Percentiles rank a stretch among this genome's conserved stretches.
These are phyloP conservation scores for Shinisaurus crocodilurus DNA, from an alignment of 2,113 vertebrate species.

Conservation along the genomic window DNA sequence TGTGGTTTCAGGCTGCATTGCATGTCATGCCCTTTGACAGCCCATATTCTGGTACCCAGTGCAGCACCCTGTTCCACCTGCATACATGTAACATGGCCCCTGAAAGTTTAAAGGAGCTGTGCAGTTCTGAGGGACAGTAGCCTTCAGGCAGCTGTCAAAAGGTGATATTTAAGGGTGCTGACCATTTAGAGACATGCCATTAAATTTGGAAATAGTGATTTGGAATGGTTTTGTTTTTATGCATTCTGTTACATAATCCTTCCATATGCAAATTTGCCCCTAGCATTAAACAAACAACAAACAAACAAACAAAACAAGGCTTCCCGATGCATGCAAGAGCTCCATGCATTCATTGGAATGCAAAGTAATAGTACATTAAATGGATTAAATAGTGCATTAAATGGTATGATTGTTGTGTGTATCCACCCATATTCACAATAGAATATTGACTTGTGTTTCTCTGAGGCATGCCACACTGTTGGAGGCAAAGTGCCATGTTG, in stretches of 20 bases:
- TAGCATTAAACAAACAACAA: not conserved
- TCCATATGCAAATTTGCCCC: not conserved
- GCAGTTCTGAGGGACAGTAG: not conserved
- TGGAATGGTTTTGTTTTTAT: not conserved
- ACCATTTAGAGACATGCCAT: not conserved
- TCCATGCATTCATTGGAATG: not conserved
- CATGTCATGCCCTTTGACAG: not conserved
- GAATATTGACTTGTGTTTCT: not conserved
- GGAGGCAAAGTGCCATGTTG: slow-evolving; percentile 45
- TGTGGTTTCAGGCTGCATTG: not conserved
- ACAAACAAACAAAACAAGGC: not conserved
- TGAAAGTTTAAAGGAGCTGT: not conserved
- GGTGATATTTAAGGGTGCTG: not conserved
- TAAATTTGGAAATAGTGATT: not conserved
- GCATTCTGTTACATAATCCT: not conserved
- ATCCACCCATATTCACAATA: slow-evolving; percentile 7
- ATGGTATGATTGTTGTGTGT: not conserved
- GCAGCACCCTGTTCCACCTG: not conserved
- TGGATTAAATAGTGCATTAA: not conserved
- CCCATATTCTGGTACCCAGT: not conserved
- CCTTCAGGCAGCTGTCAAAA: not conserved
- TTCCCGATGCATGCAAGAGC: not conserved
- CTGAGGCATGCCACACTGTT: not conserved
- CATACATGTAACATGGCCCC: not conserved
- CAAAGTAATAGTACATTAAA: not conserved